Base-by-base conservation (phyloP, 2,888 invertebrate species). In the Callyntrura sp. region DNA sequence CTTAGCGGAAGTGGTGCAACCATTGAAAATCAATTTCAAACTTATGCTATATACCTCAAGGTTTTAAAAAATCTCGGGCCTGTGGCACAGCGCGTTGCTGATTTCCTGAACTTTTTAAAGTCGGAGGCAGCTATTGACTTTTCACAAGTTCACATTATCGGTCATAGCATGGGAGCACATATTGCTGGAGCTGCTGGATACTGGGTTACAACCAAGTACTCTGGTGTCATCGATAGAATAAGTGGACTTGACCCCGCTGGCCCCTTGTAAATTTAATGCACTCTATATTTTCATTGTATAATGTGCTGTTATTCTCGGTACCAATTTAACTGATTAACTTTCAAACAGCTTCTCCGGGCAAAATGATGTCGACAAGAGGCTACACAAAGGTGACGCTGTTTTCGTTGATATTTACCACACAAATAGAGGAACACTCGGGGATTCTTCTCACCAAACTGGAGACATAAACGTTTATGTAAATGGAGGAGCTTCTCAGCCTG, bases 401-500 rank as follows among this genome's bases (percentile, higher is more conserved):
- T 92, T 90, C 73, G 92, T 92, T 12, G 92, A 92, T 70, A 90
- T 92, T 83, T 92, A 92, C 76, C 88, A 92, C 35, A 82, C 87
- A n/a, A 28, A 92, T 65, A 14, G 81, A 84, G 90, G 91, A 78
- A 62, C 79, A 14, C 86, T 92, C 23, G 92, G 92, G 20, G 91
- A 91, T 48, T 88, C 88, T 25, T 83, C 35, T 5, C 70, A 84
- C 35, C 85, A 91, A 84, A 91, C 88, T 5, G 92, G 88, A 12
- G 79, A 92, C 76, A 88, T 91, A 8, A 92, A 92, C 55, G 88
- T 92, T 0, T 92, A 86, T 65, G 78, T 92, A 0, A 92, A 92
- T 81, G 92, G 92, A 43, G 92, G 92, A 28, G 87, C 81, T 17
- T 57, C 79, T 45, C 92, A 92, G 60, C 92, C 92, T 28, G 92